Percentiles rank a stretch among this genome's conserved stretches.
phyloP scores from a whole-genome alignment of 1,140 invertebrate genomes.

The Idris sp. region DNA sequence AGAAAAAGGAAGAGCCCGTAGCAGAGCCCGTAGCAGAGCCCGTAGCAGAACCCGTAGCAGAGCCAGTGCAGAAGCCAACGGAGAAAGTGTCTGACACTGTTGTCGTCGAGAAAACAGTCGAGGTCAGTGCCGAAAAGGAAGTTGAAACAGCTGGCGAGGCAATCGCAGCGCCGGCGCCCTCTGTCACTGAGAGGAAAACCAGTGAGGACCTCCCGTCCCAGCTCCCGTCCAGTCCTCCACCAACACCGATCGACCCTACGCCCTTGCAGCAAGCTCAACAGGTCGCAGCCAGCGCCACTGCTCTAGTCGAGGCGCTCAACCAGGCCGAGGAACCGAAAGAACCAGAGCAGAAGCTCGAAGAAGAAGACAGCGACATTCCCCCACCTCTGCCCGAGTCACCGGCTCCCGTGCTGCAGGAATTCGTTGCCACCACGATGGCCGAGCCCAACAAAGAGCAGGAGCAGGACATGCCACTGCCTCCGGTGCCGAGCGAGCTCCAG shows the following conservation, averaged over 20 bases:
- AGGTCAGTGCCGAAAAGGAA: slow-evolving; percentile 74
- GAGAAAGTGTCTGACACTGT: too few relatives aligned
- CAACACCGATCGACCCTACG: slow-evolving; percentile 76
- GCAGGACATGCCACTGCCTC: slow-evolving; percentile 20
- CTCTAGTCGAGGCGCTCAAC: slow-evolving; percentile 71
- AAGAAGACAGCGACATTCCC: slow-evolving; percentile 58
- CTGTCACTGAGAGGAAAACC: slow-evolving; percentile 77
- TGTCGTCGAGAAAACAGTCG: too few relatives aligned
- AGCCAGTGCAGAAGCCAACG: slow-evolving; percentile 52
- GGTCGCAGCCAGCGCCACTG: slow-evolving; percentile 69
- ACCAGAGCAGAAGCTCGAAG: slow-evolving; percentile 10
- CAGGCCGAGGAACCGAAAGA: slow-evolving; percentile 48
- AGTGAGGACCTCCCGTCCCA: slow-evolving; percentile 75
- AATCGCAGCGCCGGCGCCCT: slow-evolving; percentile 68
- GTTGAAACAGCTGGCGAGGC: slow-evolving; percentile 62
- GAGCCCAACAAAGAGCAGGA: neutral
- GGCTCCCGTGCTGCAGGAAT: slow-evolving; percentile 56
- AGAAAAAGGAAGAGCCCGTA: slow-evolving; percentile 59
- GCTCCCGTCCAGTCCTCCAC: slow-evolving; percentile 75
- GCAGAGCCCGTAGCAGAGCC: too few relatives aligned
- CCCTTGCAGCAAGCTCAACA: slow-evolving; percentile 75
- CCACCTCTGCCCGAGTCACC: slow-evolving; percentile 68
- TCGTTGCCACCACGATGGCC: slow-evolving; percentile 59
- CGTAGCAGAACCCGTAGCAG: slow-evolving; percentile 46
- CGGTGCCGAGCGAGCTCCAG: slow-evolving; percentile 19